Percentiles rank a stretch among this genome's conserved stretches.
Evolutionary conservation across 2,797 vertebrate genomes (phyloP).

Genomic region (Periophthalmus magnuspinnatus): DNA sequence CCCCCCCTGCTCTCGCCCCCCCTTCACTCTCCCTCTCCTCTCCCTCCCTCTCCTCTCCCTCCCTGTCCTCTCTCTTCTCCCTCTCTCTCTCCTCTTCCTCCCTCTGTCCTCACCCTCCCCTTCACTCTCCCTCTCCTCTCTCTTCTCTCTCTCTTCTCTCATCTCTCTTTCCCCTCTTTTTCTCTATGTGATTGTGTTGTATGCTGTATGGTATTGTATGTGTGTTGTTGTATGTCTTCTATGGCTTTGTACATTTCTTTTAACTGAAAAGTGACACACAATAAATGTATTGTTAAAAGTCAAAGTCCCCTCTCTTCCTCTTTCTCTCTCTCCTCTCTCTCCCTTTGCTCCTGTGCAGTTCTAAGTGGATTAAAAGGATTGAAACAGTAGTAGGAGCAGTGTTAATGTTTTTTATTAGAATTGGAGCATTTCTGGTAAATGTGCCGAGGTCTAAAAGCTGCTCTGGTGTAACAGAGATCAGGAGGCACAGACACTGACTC

Average conservation of each 20-base stretch:
- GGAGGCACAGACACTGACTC: conserved; percentile 21
- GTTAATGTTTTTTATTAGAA: conserved; percentile 62
- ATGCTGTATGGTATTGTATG: no score
- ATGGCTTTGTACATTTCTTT: no score
- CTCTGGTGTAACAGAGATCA: conserved; percentile 27
- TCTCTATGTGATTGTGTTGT: no score
- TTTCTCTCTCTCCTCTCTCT: neutral
- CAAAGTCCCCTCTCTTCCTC: conserved; percentile 11
- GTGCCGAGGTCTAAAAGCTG: conserved; percentile 51
- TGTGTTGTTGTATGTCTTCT: no score
- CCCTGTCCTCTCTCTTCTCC: neutral
- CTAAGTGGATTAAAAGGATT: conserved; percentile 72
- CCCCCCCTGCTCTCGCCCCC: neutral
- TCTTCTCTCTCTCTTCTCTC: no score
- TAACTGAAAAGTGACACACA: no score
- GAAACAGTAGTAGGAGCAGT: conserved; percentile 45
- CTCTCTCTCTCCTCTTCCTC: neutral
- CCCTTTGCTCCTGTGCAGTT: conserved; percentile 16
- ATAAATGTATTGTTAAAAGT: no score
- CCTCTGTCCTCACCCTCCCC: no score
- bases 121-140: no score
- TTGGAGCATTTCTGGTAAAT: conserved; percentile 55
- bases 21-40: no score
- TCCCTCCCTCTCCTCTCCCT: neutral
- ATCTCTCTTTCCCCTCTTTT: no score